phyloP scores from a whole-genome alignment of 2,113 vertebrate species.

The Pluvialis apricaria region DNA sequence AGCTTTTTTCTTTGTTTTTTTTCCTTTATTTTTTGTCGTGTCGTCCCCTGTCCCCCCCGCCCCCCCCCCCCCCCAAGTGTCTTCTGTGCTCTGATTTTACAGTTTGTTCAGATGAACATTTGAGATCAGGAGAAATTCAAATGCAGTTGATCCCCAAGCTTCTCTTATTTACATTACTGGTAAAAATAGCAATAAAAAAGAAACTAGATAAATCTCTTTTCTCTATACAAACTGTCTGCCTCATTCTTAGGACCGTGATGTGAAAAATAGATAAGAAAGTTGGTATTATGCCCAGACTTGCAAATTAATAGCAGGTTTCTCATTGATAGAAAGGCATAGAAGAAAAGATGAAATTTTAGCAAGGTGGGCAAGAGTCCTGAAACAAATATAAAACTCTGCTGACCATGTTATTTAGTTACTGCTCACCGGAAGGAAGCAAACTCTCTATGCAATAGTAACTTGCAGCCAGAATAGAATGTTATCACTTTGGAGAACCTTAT shows the following conservation, averaged over 20 bases:
- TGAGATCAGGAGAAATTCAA: background rate
- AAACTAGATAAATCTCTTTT: background rate
- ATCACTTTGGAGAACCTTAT: background rate
- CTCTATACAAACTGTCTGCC: background rate
- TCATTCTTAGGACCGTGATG: background rate
- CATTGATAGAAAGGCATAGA: background rate
- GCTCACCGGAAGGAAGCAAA: background rate
- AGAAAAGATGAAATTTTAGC: background rate
- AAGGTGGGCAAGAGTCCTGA: background rate
- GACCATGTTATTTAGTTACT: background rate
- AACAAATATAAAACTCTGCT: background rate
- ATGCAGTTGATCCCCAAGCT: background rate
- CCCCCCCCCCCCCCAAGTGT: background rate
- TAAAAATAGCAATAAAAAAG: background rate
- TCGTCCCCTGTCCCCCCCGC: too few relatives aligned
- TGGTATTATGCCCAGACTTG: background rate
- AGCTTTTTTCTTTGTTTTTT: too few relatives aligned
- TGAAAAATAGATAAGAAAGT: background rate
- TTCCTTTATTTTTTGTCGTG: rapidly evolving
- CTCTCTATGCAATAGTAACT: too few relatives aligned
- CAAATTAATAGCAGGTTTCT: background rate
- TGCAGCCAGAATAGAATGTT: background rate
- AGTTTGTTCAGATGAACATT: background rate
- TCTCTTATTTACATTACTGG: background rate
- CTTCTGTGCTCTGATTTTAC: background rate